These are phyloP conservation scores for Corythornis madagascariensis DNA, from an alignment of 2,113 vertebrate species.

Conservation along the genomic window DNA sequence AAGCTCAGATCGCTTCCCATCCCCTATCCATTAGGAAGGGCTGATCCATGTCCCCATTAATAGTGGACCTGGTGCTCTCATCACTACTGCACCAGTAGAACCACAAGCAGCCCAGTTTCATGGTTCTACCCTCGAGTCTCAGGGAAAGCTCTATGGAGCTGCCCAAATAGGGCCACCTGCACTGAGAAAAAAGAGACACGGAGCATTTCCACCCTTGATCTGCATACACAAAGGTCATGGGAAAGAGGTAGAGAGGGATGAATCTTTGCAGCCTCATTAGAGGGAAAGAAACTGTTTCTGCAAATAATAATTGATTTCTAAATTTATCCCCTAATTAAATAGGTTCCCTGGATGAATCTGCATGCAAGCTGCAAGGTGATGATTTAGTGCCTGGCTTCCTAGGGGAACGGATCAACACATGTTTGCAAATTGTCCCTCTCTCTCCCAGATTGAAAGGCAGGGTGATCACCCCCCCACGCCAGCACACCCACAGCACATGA, in stretches of 20 bases:
- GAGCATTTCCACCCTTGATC: conserved; percentile 16
- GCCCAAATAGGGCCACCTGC: background rate
- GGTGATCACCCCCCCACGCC: background rate
- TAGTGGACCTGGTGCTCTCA: background rate
- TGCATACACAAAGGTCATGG: conserved; percentile 22
- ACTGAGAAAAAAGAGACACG: fast-evolving
- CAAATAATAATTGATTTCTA: conserved; percentile 75
- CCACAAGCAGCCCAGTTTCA: background rate
- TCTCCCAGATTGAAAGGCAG: background rate
- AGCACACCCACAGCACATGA: background rate
- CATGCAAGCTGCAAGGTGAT: conserved; percentile 59
- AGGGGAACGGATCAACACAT: conserved; percentile 7
- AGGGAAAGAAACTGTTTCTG: conserved; percentile 63
- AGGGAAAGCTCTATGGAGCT: background rate
- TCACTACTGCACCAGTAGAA: background rate
- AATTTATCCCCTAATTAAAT: conserved; percentile 76
- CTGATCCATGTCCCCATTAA: background rate
- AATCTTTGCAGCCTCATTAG: conserved; percentile 61
- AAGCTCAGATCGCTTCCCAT: background rate
- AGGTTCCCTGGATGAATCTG: conserved; percentile 65
- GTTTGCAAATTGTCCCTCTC: conserved; percentile 50
- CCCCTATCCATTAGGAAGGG: background rate
- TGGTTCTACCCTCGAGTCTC: background rate
- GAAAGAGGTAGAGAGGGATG: conserved; percentile 22
- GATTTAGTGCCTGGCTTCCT: conserved; percentile 62